Conservation (phyloP, 2,888 invertebrate genomes). For the Acleris laterana region DNA sequence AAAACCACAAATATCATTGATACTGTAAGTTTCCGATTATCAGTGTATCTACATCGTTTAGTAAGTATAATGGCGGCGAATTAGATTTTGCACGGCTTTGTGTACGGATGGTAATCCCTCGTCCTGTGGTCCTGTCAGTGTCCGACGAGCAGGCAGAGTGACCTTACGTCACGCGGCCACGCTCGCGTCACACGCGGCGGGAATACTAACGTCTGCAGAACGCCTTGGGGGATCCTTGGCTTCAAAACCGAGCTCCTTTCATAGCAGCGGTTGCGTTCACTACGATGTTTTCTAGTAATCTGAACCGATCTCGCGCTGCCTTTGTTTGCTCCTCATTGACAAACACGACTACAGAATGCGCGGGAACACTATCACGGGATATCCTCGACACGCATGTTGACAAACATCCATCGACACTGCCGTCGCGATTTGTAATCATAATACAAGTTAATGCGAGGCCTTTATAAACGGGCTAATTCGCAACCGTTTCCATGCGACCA, state of each 20-base stretch:
- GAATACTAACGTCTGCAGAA: constrained; percentile 80
- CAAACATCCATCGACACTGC: constrained; percentile 31
- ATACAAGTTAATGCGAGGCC: constrained; percentile 4
- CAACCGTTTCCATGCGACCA: neutral
- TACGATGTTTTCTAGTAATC: constrained; percentile 61
- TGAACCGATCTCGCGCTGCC: constrained; percentile 21
- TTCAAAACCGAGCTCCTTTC: constrained; percentile 84
- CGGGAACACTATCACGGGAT: constrained; percentile 21
- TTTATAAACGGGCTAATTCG: constrained; percentile 3
- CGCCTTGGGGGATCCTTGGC: constrained; percentile 84
- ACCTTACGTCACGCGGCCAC: constrained; percentile 81
- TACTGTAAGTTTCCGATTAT: too few relatives aligned
- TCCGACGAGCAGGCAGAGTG: constrained; percentile 64
- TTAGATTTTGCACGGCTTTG: constrained; percentile 21
- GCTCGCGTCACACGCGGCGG: constrained; percentile 70
- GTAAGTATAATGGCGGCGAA: neutral
- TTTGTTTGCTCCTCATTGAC: constrained; percentile 15
- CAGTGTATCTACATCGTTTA: neutral
- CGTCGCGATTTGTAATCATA: constrained; percentile 23
- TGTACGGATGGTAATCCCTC: constrained; percentile 67
- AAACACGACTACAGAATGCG: constrained; percentile 15
- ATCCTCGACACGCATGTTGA: constrained; percentile 34
- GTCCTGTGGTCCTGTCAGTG: constrained; percentile 70
- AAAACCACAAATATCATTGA: too few relatives aligned
- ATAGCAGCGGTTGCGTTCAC: constrained; percentile 72